Evolutionary conservation across 2,113 vertebrate species (phyloP).

Genomic region (Cyphomyrus plagiostoma): DNA sequence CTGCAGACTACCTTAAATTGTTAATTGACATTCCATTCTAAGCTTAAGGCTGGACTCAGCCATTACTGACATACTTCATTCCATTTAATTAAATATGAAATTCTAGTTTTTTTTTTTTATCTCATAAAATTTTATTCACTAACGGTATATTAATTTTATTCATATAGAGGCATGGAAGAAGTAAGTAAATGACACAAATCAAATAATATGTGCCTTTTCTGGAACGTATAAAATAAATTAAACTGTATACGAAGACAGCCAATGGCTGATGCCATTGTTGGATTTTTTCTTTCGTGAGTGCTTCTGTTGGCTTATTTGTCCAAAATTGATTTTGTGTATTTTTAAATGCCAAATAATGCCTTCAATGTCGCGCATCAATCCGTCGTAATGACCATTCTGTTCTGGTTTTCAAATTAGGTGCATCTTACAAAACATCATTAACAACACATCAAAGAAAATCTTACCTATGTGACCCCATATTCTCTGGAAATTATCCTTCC

Average conservation of each 20-base stretch:
- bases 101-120: background rate
- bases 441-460: background rate
- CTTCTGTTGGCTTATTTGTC: background rate
- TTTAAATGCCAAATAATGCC: background rate
- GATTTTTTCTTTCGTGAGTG: background rate
- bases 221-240: background rate
- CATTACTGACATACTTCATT: background rate
- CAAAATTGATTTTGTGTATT: background rate
- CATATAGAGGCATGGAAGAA: background rate
- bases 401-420: background rate
- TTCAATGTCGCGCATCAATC: background rate
- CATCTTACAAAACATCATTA: background rate
- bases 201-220: constrained; percentile 5
- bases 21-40: background rate
- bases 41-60: constrained; percentile 5
- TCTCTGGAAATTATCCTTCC: background rate
- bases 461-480: background rate
- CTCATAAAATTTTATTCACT: background rate
- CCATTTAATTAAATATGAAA: constrained; percentile 1
- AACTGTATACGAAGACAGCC: background rate
- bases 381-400: background rate
- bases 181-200: background rate
- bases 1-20: constrained; percentile 8
- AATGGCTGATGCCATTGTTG: background rate
- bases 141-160: constrained; percentile 3